phyloP scores from a whole-genome alignment of 2,113 vertebrate genomes.

The Natator depressus region DNA sequence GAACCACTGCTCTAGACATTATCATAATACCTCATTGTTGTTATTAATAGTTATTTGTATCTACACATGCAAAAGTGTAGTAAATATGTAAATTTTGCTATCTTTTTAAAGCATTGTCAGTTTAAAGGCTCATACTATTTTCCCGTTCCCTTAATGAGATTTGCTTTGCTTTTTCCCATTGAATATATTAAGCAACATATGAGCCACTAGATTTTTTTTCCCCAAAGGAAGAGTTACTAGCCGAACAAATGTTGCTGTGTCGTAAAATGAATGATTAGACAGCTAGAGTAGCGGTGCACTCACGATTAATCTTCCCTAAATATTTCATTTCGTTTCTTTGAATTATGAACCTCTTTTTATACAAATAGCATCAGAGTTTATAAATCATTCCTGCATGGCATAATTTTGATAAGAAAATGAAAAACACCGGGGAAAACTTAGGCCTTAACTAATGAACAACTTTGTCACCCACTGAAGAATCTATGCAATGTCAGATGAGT shows the following conservation, averaged over 20 bases:
- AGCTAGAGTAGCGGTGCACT: constrained; percentile 29
- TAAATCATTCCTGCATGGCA: constrained; percentile 38
- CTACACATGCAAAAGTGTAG: background rate
- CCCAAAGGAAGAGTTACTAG: background rate
- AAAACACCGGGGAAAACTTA: constrained; percentile 6
- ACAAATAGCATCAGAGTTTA: constrained; percentile 35
- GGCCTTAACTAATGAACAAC: background rate
- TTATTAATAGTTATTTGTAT: background rate
- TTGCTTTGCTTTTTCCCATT: background rate
- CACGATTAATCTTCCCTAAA: constrained; percentile 54
- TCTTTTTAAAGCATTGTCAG: background rate
- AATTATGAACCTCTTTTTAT: constrained; percentile 58
- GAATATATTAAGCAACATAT: background rate
- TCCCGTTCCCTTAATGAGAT: background rate
- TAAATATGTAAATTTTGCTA: background rate
- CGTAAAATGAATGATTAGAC: constrained; percentile 31
- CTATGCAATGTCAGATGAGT: background rate
- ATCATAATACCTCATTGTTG: background rate
- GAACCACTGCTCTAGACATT: background rate
- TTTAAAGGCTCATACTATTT: background rate
- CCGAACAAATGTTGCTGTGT: constrained; percentile 6
- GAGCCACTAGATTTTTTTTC: background rate
- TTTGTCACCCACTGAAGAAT: background rate
- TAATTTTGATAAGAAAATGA: constrained; percentile 28
- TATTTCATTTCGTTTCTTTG: constrained; percentile 59